A percentile compares a stretch with the other conserved stretches of the same genome.
phyloP scores from a whole-genome alignment of 1,140 invertebrate genomes.

The Drosophila watanabei region DNA sequence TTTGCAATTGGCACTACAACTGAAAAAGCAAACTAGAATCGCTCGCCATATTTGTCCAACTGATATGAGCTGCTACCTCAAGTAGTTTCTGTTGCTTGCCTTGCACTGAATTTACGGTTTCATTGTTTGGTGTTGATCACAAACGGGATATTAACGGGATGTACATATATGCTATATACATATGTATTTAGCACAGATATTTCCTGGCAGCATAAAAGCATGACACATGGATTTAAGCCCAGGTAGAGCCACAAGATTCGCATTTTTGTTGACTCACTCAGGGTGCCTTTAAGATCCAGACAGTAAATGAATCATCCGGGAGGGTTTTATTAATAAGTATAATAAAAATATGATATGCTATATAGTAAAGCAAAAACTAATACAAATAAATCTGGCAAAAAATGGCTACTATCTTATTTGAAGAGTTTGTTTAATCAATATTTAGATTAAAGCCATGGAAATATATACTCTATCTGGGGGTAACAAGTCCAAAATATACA shows the following conservation, averaged over 20 bases:
- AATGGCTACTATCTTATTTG: neutral
- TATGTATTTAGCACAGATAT: slow-evolving; percentile 2
- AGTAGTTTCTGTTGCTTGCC: slow-evolving; percentile 4
- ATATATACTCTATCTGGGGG: neutral
- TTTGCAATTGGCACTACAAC: slow-evolving; percentile 51
- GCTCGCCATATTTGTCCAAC: slow-evolving; percentile 30
- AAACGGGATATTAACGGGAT: neutral
- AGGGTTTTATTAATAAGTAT: neutral
- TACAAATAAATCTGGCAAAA: neutral
- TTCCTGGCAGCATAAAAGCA: slow-evolving; percentile 25
- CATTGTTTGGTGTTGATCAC: slow-evolving; percentile 11
- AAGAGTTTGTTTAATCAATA: neutral
- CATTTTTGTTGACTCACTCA: slow-evolving; percentile 22
- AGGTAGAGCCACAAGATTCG: slow-evolving; percentile 27
- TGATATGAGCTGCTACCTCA: slow-evolving; percentile 24
- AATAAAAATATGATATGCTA: neutral
- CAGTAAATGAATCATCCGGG: slow-evolving; percentile 20
- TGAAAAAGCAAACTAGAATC: slow-evolving; percentile 12
- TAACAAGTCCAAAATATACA: neutral
- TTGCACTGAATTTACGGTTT: slow-evolving; percentile 11
- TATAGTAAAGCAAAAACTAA: neutral
- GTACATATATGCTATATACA: neutral
- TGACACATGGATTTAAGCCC: slow-evolving; percentile 26
- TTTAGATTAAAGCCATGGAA: slow-evolving; percentile 11
- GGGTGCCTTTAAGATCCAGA: slow-evolving; percentile 10